phyloP scores from a whole-genome alignment of 2,888 invertebrate genomes.

The Nephrotoma guestfalica region DNA sequence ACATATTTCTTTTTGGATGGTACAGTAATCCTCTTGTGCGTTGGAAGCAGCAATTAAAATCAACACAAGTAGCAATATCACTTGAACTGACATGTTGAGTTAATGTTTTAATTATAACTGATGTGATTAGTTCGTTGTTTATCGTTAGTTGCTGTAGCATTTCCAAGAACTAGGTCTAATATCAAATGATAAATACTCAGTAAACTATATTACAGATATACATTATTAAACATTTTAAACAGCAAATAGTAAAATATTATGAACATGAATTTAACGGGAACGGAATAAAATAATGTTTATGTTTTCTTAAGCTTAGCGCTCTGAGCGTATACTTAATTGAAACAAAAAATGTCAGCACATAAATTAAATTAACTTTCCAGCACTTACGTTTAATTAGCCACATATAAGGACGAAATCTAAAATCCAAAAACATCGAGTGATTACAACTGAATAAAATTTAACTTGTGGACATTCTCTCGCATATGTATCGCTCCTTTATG shows the following conservation, averaged over 20 bases:
- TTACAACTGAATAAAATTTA: background rate
- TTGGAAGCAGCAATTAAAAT: background rate
- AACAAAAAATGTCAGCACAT: too few species aligned
- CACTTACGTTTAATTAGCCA: too few species aligned
- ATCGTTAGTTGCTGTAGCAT: background rate
- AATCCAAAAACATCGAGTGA: slow-evolving; percentile 28
- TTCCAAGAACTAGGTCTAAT: background rate
- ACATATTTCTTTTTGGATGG: background rate
- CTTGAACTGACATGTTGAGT: background rate
- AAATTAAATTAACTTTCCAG: background rate
- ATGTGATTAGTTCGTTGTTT: background rate
- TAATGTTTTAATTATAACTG: background rate
- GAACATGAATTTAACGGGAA: background rate
- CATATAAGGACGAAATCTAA: background rate
- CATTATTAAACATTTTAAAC: too few species aligned
- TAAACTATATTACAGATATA: background rate
- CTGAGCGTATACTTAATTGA: too few species aligned
- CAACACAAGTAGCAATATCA: background rate
- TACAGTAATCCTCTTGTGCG: background rate
- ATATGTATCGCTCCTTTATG: background rate
- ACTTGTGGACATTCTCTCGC: background rate
- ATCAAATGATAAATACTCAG: background rate
- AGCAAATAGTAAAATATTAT: background rate
- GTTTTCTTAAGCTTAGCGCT: background rate
- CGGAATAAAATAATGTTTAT: background rate